Base-by-base conservation (phyloP, 1,140 invertebrate species). In the Drosophila jambulina region DNA sequence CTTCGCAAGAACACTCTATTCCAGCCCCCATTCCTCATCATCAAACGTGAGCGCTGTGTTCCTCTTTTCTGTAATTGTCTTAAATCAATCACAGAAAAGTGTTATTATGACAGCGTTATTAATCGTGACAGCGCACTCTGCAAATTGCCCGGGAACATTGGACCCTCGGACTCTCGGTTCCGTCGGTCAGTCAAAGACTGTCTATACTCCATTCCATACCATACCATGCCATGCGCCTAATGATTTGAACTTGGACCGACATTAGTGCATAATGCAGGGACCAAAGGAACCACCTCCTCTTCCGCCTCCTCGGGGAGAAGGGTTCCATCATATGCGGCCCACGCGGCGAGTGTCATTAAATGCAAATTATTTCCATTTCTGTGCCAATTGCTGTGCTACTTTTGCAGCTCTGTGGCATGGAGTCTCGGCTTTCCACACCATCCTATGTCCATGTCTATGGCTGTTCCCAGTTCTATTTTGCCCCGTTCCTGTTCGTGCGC, bases 291-390 rank as follows among this genome's bases (percentile, higher is more conserved):
- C 63, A 21, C 70, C 54, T 49, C 53, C 12, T 29, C 21, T 7
- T 13, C 43, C 42, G 17, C 29, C 36, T 62, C 32, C 29, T 68
- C 19, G 57, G 4, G 13, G 21, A 17, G 17, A 17, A 34, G 34
- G 54, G 54, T 45, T 54, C 71, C 34, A 23, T 60, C 82, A 76
- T 49, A 80, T 82, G 82, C 82, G 78, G 77, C 80, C 84, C 84
- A 84, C 74, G 80, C 80, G 76, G 70, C 69, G 57, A 78, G 53
- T 71, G 78, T 81, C 88, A 91, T 91, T 91, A 91, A 91, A 91
- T 91, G 88, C 88, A 91, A 91, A 91, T 91, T 91, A 91, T 91
- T 91, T 78, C 75, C 83, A 88, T 91, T 91, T 88, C 88, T 91
- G 83, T 88, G 88, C 88, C 87, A 91, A 91, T 91, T 91, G 77